These are phyloP conservation scores for Bostrychus sinensis DNA, from an alignment of 2,113 vertebrate genomes.

Conservation along the genomic window DNA sequence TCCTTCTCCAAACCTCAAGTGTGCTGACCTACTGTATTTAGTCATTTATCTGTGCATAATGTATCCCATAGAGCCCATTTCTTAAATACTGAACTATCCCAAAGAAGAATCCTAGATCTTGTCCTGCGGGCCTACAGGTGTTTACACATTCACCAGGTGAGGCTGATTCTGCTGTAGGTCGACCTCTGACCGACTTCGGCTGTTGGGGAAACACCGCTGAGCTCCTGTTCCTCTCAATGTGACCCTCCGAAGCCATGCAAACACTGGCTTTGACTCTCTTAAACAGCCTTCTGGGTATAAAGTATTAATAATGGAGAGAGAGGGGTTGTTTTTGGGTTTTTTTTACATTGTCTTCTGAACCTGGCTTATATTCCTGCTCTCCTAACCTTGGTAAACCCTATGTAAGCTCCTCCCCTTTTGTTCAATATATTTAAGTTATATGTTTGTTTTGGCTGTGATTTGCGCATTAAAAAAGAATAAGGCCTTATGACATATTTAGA, in stretches of 20 bases:
- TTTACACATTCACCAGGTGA: not conserved
- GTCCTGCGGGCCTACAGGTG: too few species aligned
- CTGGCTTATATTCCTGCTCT: not conserved
- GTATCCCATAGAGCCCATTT: too few species aligned
- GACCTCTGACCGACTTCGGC: conserved; percentile 33
- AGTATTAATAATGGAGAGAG: conserved; percentile 67
- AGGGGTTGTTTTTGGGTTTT: conserved; percentile 33
- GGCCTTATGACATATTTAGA: conserved; percentile 75
- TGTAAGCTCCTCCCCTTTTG: not conserved
- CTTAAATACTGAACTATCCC: too few species aligned
- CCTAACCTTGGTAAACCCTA: not conserved
- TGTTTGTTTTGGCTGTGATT: conserved; percentile 68
- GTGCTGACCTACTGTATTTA: too few species aligned
- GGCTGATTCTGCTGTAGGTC: conserved; percentile 5
- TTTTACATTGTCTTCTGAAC: conserved; percentile 19
- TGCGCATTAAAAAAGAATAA: conserved; percentile 68
- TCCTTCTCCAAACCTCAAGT: too few species aligned
- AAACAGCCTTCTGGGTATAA: conserved; percentile 67
- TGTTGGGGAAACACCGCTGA: conserved; percentile 20
- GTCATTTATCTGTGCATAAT: too few species aligned
- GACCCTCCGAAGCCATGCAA: conserved; percentile 52
- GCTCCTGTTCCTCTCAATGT: conserved; percentile 30
- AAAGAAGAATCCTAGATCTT: too few species aligned
- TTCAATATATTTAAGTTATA: conserved; percentile 22
- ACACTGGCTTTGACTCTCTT: conserved; percentile 60